These are phyloP conservation scores for Icerya purchasi DNA, from an alignment of 2,888 invertebrate species.

Conservation along the genomic window DNA sequence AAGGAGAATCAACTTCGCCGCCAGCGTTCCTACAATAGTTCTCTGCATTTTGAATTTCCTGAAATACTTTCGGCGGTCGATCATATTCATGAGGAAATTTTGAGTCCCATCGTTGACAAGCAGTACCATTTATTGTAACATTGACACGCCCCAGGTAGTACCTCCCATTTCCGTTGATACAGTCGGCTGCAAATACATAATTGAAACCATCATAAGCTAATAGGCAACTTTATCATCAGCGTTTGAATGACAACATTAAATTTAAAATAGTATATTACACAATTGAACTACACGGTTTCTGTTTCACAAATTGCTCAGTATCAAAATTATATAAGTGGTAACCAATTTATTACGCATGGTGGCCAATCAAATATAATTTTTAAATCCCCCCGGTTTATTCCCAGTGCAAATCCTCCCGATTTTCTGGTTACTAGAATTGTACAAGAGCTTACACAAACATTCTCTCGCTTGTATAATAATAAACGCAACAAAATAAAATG, in stretches of 20 bases:
- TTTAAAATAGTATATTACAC: not conserved
- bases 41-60: constrained; percentile 67
- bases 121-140: constrained; percentile 55
- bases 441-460: no score
- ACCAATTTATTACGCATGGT: no score
- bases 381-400: no score
- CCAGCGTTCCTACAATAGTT: constrained; percentile 92
- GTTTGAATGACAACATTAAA: not conserved
- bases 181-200: constrained; percentile 38
- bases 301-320: no score
- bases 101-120: constrained; percentile 78
- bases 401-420: no score
- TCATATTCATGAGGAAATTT: constrained; percentile 72
- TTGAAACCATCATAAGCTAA: not conserved
- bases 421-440: no score
- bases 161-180: constrained; percentile 65
- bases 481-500: no score
- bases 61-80: constrained; percentile 69
- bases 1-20: constrained; percentile 70
- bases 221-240: no score
- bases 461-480: no score
- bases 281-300: no score
- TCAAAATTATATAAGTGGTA: no score
- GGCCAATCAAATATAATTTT: no score
- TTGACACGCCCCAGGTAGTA: constrained; percentile 79